phyloP scores from a whole-genome alignment of 2,888 invertebrate species.

The Frankliniella fusca region DNA sequence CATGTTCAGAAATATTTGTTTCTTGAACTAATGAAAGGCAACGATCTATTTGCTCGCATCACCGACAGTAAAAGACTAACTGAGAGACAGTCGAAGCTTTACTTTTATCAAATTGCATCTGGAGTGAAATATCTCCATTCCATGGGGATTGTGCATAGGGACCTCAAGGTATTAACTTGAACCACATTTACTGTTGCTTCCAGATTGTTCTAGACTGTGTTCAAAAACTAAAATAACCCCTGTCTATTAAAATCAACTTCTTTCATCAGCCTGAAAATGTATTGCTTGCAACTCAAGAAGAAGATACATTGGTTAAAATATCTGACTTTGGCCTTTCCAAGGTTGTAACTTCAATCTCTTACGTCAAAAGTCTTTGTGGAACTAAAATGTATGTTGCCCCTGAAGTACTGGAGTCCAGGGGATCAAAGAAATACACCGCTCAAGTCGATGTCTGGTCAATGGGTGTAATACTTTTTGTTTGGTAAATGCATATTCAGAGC shows the following conservation, averaged over 20 bases:
- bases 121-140: not conserved
- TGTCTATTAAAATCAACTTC: not conserved
- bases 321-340: slow-evolving; percentile 9
- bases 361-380: not conserved
- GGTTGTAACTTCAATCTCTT: not conserved
- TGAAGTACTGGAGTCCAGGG: not conserved
- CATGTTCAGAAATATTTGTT: not conserved
- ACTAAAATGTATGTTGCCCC: not conserved
- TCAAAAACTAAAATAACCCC: not conserved
- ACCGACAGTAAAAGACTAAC: not conserved
- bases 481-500: not conserved
- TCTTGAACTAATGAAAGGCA: not conserved
- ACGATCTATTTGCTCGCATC: not conserved
- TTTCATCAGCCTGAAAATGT: not conserved
- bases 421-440: not conserved
- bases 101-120: slow-evolving; percentile 4
- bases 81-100: not conserved
- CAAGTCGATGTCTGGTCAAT: not conserved
- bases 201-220: not conserved
- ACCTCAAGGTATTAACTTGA: not conserved
- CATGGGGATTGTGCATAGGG: not conserved
- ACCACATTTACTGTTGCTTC: not conserved
- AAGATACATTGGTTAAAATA: not conserved
- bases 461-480: not conserved
- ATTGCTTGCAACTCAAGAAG: not conserved